Base-by-base conservation (phyloP, 2,888 invertebrate species). In the Tenthredo livida region DNA sequence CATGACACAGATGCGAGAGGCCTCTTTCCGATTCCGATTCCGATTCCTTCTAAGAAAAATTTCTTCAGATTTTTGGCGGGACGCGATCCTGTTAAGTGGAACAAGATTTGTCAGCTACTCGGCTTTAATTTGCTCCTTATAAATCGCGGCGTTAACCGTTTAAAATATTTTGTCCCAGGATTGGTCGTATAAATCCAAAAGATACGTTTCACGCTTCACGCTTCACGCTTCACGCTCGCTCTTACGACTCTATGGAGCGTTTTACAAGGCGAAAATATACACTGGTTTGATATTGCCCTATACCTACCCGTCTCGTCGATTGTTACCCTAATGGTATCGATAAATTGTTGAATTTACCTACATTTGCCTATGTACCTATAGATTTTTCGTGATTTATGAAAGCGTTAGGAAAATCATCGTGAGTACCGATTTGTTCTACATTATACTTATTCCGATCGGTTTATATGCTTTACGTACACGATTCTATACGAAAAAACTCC, bases 31-130 rank as follows among this genome's bases (percentile, higher is more conserved):
- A 33, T 33, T 33, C 33, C 33, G 33, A n/a, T 25, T 21, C 10
- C n/a, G n/a, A n/a, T n/a, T n/a, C n/a, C n/a, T n/a, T n/a, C n/a
- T n/a, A n/a, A n/a, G n/a, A n/a, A 40, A 40, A 73, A n/a, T 40
- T 21, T 73, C 21, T 21, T 21, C 67, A 10, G 10, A 21, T 67
- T 86, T 84, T 78, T 86, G 88, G 88, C 88, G 89, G 87, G 87
- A 88, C 87, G 65, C 17, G 21, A 85, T 82, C 86, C 88, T 88
- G 88, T 88, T 88, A 89, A 89, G 89, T 89, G 88, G 86, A 87
- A 87, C 87, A 87, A 90, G 90, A 90, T 90, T 89, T 89, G 90
- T 90, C 89, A 88, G 84, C 86, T 86, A 88, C 89, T 88, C 87
- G 88, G 87, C 87, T 89, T 87, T 89, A 89, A 89, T 89, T 89